Base-by-base conservation (phyloP, 2,888 invertebrate genomes). In the Apodemia zela region DNA sequence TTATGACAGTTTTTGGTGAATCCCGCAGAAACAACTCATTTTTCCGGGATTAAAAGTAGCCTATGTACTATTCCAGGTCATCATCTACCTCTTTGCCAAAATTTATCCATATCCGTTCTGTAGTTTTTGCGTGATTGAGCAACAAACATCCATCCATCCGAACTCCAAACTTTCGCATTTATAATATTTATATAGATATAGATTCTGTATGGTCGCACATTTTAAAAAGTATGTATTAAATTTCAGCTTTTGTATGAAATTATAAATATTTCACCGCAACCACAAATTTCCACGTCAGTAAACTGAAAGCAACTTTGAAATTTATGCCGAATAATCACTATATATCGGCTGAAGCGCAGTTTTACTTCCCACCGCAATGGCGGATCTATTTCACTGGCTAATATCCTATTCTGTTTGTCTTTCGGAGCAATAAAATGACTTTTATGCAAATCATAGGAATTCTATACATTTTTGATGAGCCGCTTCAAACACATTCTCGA, bases 401-500 rank as follows among this genome's bases (percentile, higher is more conserved):
- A 90, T 88, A 89, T 88, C 77, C 84, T 82, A 87, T 87, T 90
- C 89, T 89, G 89, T 91, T 90, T 91, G 90, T 91, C 90, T 91
- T 91, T 81, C 85, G 88, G 84, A 79, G 85, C 89, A 91, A 91
- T 91, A 91, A 90, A 91, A 91, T 90, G 90, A 89, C 88, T 90
- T 91, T 90, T 91, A 91, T 91, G 90, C 88, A 89, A 91, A 91
- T 91, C 85, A 87, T 89, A 87, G 85, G 90, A 89, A 90, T 91
- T 91, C 90, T 88, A 91, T 91, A 91, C 90, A 91, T 91, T 90
- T 91, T 89, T 90, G 89, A 91, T 91, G 90, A 91, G 90, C 80
- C 78, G 90, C 80, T 78, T 76, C 70, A 69, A 68, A 84, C 85
- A 86, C 81, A 84, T 88, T 79, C 80, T 77, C 79, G 71, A 71